Conservation (phyloP, 2,113 vertebrate species). For the Brienomyrus brachyistius region DNA sequence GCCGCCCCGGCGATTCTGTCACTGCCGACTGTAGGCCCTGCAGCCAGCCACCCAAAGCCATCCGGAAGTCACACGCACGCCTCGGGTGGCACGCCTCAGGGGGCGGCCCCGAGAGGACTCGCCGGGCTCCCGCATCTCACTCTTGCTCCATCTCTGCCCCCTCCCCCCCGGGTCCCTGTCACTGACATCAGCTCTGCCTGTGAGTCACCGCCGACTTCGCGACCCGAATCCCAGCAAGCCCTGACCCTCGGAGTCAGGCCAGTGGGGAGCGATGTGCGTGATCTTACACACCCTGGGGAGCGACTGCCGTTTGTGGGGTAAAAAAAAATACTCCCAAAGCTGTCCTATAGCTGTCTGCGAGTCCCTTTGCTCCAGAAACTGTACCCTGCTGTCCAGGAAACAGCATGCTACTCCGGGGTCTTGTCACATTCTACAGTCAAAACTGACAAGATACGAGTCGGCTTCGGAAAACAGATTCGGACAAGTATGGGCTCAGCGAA, state of each 20-base stretch:
- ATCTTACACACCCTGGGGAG: slow-evolving; percentile 4
- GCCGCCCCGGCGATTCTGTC: neutral
- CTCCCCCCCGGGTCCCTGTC: neutral
- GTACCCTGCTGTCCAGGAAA: neutral
- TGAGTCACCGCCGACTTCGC: neutral
- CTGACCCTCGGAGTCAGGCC: neutral
- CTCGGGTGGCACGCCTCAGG: neutral
- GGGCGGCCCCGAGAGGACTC: neutral
- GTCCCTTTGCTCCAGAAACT: neutral
- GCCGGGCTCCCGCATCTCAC: neutral
- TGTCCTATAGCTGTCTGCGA: neutral
- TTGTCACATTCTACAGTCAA: neutral
- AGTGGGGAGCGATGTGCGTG: neutral
- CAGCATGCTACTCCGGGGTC: neutral
- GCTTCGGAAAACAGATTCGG: neutral
- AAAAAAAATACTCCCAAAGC: neutral
- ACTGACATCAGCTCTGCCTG: neutral
- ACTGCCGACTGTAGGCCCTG: neutral
- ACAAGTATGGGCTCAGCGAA: neutral
- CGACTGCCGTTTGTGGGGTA: neutral
- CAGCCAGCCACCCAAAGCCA: neutral
- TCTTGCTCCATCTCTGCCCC: neutral
- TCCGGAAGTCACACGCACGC: neutral
- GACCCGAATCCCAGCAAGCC: neutral
- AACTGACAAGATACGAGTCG: neutral